phyloP scores from a whole-genome alignment of 2,888 invertebrate species.

The Actias luna region DNA sequence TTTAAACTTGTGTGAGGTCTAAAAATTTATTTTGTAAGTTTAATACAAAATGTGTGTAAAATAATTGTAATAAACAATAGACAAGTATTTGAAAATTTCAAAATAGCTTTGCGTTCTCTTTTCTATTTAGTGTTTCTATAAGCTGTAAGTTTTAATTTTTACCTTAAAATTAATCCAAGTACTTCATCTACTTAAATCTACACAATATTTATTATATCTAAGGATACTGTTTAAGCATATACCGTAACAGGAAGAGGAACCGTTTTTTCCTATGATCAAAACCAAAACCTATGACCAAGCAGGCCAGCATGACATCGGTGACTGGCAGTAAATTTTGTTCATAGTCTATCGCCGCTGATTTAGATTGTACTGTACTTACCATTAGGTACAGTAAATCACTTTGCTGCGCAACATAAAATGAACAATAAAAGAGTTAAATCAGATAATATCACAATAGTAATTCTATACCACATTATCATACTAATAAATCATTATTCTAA shows the following conservation, averaged over 20 bases:
- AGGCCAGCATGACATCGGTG: too few species aligned
- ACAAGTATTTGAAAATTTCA: too few species aligned
- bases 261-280: too few species aligned
- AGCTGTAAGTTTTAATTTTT: neutral
- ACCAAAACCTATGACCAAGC: too few species aligned
- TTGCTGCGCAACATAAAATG: too few species aligned
- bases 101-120: neutral
- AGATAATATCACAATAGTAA: slow-evolving; percentile 6
- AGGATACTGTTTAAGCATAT: neutral
- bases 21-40: neutral
- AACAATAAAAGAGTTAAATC: neutral
- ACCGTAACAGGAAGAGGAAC: too few species aligned
- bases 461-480: neutral
- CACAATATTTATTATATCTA: neutral
- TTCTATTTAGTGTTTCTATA: neutral
- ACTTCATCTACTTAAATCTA: neutral
- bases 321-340: too few species aligned
- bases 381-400: too few species aligned
- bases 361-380: too few species aligned
- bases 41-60: neutral
- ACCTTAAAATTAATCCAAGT: slow-evolving; percentile 3
- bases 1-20: neutral
- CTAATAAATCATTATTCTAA: slow-evolving; percentile 38
- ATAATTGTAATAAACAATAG: too few species aligned
- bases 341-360: too few species aligned